Percentiles rank a stretch among this genome's conserved stretches.
Evolutionary conservation across 2,797 vertebrate species (phyloP).

Genomic region (Potorous gilbertii): DNA sequence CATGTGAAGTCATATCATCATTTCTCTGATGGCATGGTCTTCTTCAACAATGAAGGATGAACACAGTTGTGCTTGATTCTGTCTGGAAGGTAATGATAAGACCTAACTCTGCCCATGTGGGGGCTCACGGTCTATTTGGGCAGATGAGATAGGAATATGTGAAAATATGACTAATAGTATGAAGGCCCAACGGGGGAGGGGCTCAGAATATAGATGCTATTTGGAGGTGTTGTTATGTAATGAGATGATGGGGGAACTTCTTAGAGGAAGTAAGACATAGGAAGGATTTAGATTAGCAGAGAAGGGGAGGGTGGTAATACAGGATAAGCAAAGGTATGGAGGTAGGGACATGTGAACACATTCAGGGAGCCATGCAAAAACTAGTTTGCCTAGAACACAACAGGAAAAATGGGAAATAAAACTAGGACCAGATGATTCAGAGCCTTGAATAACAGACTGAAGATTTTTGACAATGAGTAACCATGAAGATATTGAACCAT

Average conservation of each 20-base stretch:
- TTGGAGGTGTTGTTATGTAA: neutral
- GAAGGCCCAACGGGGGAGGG: neutral
- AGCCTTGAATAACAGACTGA: neutral
- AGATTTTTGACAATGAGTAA: neutral
- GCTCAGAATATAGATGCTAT: neutral
- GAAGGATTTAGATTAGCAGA: neutral
- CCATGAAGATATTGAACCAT: neutral
- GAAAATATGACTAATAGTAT: neutral
- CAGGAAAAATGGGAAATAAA: neutral
- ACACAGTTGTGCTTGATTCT: too few relatives aligned
- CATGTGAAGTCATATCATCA: too few relatives aligned
- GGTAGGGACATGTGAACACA: neutral
- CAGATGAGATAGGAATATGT: neutral
- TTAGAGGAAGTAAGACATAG: neutral
- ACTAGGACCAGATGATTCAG: neutral
- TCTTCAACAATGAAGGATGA: too few relatives aligned
- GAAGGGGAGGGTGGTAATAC: rapidly evolving
- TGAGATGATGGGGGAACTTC: neutral
- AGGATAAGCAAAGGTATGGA: neutral
- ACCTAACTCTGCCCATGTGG: neutral
- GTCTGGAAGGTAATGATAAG: neutral
- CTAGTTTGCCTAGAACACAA: neutral
- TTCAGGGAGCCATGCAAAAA: neutral
- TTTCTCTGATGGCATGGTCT: too few relatives aligned
- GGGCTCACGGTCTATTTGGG: too few relatives aligned